A percentile compares a stretch with the other conserved stretches of the same genome.
These are phyloP conservation scores for Eupsilia transversa DNA, from an alignment of 2,888 invertebrate genomes.

Conservation along the genomic window DNA sequence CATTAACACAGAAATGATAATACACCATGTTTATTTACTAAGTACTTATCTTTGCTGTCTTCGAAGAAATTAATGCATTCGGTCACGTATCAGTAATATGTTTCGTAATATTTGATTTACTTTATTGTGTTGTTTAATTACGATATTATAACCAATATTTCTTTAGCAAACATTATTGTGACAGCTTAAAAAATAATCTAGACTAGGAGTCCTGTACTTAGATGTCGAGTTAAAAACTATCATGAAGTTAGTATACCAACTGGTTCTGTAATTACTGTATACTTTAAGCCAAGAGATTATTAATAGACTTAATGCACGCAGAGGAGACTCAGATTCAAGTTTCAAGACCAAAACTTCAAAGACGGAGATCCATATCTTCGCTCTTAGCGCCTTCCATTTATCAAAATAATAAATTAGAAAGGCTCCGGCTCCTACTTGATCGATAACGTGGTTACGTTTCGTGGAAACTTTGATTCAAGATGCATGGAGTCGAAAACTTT, in stretches of 20 bases:
- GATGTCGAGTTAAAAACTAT: constrained; percentile 9
- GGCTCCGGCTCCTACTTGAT: constrained; percentile 46
- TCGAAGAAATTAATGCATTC: constrained; percentile 73
- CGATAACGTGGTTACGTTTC: constrained; percentile 46
- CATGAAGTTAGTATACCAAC: not conserved
- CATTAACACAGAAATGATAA: constrained; percentile 69
- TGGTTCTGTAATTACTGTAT: constrained; percentile 7
- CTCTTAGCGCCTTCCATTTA: constrained; percentile 54
- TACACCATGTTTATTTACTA: constrained; percentile 71
- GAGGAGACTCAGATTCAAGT: constrained; percentile 33
- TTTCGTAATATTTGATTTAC: constrained; percentile 42
- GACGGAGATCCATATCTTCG: constrained; percentile 54
- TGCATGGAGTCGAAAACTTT: constrained; percentile 36
- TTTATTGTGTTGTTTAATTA: constrained; percentile 34
- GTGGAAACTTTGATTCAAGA: constrained; percentile 49
- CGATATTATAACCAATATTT: constrained; percentile 15
- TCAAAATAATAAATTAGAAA: constrained; percentile 65
- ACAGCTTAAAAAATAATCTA: not conserved
- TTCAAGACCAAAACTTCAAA: constrained; percentile 53
- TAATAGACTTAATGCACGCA: constrained; percentile 20
- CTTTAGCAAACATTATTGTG: constrained; percentile 11
- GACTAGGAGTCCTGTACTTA: constrained; percentile 2
- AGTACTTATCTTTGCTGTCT: constrained; percentile 71
- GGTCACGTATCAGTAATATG: constrained; percentile 53
- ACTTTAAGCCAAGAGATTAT: constrained; percentile 9